phyloP scores from a whole-genome alignment of 2,888 invertebrate genomes.

The Drosophila demipolita region DNA sequence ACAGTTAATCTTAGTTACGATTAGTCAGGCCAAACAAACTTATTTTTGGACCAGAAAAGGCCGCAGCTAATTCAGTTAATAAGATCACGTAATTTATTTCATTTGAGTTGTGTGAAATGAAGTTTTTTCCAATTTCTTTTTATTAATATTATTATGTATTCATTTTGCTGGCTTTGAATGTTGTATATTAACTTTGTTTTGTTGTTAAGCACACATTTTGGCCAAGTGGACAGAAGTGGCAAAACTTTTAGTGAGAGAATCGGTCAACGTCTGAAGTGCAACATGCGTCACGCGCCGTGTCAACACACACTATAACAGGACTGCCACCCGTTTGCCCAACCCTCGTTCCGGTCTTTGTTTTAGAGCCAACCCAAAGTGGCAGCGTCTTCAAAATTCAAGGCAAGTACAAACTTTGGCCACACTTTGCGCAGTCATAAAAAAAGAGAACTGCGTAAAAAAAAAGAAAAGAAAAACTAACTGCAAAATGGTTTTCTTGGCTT shows the following conservation, averaged over 20 bases:
- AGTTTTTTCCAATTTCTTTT: slow-evolving; percentile 13
- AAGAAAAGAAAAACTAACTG: slow-evolving; percentile 62
- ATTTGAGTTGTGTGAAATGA: slow-evolving; percentile 44
- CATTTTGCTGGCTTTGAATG: slow-evolving; percentile 20
- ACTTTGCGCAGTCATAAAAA: slow-evolving; percentile 76
- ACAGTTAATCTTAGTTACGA: slow-evolving; percentile 79
- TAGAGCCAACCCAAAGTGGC: slow-evolving; percentile 9
- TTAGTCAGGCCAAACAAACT: slow-evolving; percentile 73
- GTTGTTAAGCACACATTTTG: slow-evolving; percentile 57
- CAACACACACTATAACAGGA: slow-evolving; percentile 24
- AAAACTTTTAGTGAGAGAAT: slow-evolving; percentile 56
- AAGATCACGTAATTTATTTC: slow-evolving; percentile 79
- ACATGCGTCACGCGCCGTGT: slow-evolving; percentile 69
- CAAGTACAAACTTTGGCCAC: slow-evolving; percentile 63
- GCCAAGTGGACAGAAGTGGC: slow-evolving; percentile 67
- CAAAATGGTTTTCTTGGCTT: slow-evolving; percentile 62
- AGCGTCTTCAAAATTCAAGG: slow-evolving; percentile 54
- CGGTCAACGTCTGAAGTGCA: slow-evolving; percentile 65
- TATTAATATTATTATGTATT: slow-evolving; percentile 27
- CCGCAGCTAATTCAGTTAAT: slow-evolving; percentile 50
- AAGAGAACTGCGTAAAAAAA: slow-evolving; percentile 56
- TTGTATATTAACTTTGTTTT: slow-evolving; percentile 29
- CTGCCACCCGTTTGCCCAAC: background rate
- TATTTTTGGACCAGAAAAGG: slow-evolving; percentile 52
- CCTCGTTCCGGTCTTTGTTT: slow-evolving; percentile 54